Evolutionary conservation across 2,888 invertebrate species (phyloP).

Genomic region (Callinectes sapidus): DNA sequence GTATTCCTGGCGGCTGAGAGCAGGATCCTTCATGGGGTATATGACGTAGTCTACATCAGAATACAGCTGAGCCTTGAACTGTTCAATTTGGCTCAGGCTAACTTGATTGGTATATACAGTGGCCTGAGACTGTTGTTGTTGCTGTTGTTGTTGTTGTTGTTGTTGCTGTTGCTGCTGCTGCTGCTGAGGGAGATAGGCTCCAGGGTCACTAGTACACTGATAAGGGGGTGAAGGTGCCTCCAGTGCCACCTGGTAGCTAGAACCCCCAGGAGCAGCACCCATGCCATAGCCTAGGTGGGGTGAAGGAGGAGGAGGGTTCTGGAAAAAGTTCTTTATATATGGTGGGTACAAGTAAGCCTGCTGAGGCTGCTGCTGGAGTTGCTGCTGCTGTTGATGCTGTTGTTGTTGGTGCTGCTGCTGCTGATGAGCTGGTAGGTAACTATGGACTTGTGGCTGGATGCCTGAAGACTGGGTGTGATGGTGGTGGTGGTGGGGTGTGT

Average conservation of each 20-base stretch:
- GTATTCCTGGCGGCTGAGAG: constrained; percentile 92
- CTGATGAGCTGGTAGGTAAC: constrained; percentile 32
- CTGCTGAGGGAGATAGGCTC: constrained; percentile 73
- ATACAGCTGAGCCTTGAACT: constrained; percentile 91
- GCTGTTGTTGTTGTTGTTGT: constrained; percentile 75
- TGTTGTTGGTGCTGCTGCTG: constrained; percentile 48
- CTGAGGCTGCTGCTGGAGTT: constrained; percentile 55
- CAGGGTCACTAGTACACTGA: constrained; percentile 67
- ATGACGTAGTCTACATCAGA: constrained; percentile 95
- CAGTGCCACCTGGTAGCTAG: constrained; percentile 47
- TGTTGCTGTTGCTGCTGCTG: constrained; percentile 76
- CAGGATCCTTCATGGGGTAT: constrained; percentile 92
- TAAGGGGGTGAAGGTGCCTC: constrained; percentile 61
- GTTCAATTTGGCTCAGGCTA: constrained; percentile 85
- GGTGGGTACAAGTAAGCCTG: constrained; percentile 62
- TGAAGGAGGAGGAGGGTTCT: constrained; percentile 68
- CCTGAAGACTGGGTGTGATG: constrained; percentile 14
- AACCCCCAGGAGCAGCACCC: constrained; percentile 61
- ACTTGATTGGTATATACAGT: constrained; percentile 84
- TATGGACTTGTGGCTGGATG: neutral
- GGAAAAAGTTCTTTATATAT: constrained; percentile 62
- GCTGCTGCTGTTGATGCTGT: constrained; percentile 58
- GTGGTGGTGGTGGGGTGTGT: constrained; percentile 52
- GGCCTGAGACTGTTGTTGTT: constrained; percentile 81
- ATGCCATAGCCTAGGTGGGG: constrained; percentile 67